These are phyloP conservation scores for Sciurus vulgaris DNA, from an alignment of 2,797 vertebrate genomes.

Conservation along the genomic window DNA sequence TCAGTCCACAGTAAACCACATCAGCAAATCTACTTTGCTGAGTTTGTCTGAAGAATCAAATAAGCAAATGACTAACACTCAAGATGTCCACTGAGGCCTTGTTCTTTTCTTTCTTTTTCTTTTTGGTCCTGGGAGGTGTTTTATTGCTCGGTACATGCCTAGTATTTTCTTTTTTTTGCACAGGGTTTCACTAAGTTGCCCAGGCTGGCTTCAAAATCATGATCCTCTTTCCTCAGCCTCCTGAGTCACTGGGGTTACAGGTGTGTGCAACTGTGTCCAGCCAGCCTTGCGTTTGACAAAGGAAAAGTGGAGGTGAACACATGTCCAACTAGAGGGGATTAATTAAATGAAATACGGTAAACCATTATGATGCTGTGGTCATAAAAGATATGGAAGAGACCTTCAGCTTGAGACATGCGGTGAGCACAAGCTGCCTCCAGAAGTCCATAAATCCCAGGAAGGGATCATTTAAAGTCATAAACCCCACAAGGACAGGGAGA, in stretches of 20 bases:
- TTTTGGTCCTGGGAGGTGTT: no score
- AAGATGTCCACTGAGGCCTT: background rate
- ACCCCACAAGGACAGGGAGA: background rate
- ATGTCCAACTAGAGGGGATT: background rate
- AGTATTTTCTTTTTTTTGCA: no score
- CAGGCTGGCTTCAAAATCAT: background rate
- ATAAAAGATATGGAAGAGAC: background rate
- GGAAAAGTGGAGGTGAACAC: background rate
- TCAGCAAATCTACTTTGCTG: background rate
- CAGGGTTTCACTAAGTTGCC: background rate
- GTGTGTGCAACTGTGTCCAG: background rate
- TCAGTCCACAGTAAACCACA: background rate
- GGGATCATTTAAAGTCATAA: background rate
- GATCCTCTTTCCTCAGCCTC: background rate
- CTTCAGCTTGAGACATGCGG: background rate
- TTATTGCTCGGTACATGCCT: no score
- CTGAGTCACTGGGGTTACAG: background rate
- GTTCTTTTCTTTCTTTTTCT: background rate
- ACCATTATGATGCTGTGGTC: background rate
- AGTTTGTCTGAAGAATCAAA: background rate
- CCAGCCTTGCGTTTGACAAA: background rate
- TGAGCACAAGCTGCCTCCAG: background rate
- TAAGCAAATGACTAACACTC: background rate
- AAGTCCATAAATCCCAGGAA: background rate
- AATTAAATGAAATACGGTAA: no score